A percentile compares a stretch with the other conserved stretches of the same genome.
Evolutionary conservation across 2,113 vertebrate species (phyloP).

Genomic region (Microtus pennsylvanicus): DNA sequence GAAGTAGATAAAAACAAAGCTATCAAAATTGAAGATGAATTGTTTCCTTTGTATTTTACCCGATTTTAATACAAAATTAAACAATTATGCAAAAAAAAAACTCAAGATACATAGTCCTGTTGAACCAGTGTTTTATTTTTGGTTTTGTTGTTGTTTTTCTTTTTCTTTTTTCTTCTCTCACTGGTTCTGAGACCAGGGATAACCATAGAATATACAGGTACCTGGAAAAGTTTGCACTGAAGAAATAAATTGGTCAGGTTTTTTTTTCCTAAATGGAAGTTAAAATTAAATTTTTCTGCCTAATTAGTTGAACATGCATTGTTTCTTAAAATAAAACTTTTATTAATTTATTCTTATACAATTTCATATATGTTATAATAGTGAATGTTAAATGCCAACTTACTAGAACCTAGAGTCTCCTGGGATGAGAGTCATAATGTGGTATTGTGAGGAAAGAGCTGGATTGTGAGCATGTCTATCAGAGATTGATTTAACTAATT

Average conservation of each 20-base stretch:
- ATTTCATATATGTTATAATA: background rate
- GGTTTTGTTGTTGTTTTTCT: too few relatives aligned
- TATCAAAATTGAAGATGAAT: background rate
- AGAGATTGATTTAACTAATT: background rate
- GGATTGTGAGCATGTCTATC: background rate
- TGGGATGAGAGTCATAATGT: background rate
- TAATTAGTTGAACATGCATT: background rate
- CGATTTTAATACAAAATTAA: slow-evolving; percentile 7
- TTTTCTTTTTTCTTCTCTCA: background rate
- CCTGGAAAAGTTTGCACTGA: background rate
- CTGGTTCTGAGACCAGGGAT: background rate
- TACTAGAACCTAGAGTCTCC: background rate
- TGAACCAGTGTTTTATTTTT: background rate
- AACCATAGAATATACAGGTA: background rate
- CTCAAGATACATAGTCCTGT: background rate
- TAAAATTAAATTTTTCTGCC: background rate
- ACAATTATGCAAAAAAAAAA: background rate
- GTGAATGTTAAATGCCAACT: background rate
- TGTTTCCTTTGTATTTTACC: background rate
- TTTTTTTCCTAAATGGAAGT: background rate
- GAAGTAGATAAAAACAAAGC: background rate
- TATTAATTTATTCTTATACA: background rate
- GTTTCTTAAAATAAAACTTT: background rate
- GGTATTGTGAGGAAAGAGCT: background rate
- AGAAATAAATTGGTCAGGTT: background rate